Evolutionary conservation across 2,888 invertebrate genomes (phyloP), one percentile per base, ranked within the genome.

Genomic region (Lasioglossum vierecki): DNA sequence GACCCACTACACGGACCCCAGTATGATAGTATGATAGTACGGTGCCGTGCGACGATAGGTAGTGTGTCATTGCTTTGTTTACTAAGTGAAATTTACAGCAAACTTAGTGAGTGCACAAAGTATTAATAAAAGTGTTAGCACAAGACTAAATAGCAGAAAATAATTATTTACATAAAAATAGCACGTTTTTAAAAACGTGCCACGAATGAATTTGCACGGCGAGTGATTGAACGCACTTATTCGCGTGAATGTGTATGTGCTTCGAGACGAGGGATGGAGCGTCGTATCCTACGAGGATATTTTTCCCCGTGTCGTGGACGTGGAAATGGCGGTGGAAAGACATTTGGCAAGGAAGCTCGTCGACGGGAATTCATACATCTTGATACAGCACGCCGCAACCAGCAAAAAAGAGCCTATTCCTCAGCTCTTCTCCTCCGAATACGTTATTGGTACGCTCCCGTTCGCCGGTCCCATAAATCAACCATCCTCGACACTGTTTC

Each of bases 281-380:
- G 84, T 95, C 22, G 89, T 95, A 41, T 85, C 90, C 0, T 85
- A 86, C 63, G 91, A 96, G 95, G 96, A 96, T 83, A 93, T 90
- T 3, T 95, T 95, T 90, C 97, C 97, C 11, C 95, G 95, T 11
- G 88, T 90, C n/a, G 95, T 96, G 93, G 97, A 97, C 87, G 96
- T 97, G 79, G 96, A 96, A 80, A 95, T 97, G 93, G 96, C 96
- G 1, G 95, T 96, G 86, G 97, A 97, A 93, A 95, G 96, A 89
- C 93, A 95, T 87, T 91, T 96, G 75, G 95, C 96, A 2, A 95
- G 95, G 78, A 93, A 95, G 63, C 95, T 96, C 88, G 94, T 97
- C 22, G 93, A 94, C 84, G 88, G 93, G 1, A 95, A 95, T 78
- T 95, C 95, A 49, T 95, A 95, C 75, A 89, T 95, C 26, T 76